Evolutionary conservation across 2,888 invertebrate genomes (phyloP).

Genomic region (Drosophila cognata): DNA sequence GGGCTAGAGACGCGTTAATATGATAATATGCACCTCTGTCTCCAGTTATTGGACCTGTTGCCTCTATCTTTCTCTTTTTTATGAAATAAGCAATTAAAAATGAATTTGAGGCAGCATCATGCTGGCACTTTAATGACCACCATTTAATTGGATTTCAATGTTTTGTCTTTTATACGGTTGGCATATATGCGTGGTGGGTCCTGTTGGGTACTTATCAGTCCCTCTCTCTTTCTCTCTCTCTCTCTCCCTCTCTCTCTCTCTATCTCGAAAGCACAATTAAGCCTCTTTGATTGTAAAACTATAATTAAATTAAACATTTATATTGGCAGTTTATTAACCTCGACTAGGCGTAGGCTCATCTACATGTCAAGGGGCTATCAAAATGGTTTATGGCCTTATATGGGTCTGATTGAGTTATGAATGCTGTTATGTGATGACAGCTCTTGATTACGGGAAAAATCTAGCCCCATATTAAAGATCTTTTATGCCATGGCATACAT

Average conservation of each 20-base stretch:
- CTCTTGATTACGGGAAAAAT: constrained; percentile 1
- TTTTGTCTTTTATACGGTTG: constrained; percentile 52
- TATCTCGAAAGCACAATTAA: constrained; percentile 31
- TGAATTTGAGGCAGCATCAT: constrained; percentile 71
- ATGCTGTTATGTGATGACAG: constrained; percentile 41
- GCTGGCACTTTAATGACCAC: constrained; percentile 73
- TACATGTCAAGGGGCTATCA: constrained; percentile 17
- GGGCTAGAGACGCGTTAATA: constrained; percentile 69
- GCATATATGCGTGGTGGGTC: constrained; percentile 61
- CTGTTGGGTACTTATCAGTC: constrained; percentile 17
- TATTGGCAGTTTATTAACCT: constrained; percentile 74
- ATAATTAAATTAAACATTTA: constrained; percentile 79
- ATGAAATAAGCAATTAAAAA: constrained; percentile 80
- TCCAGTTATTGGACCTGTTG: constrained; percentile 48
- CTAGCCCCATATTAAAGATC: not conserved
- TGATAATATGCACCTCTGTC: constrained; percentile 74
- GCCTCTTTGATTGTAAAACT: constrained; percentile 63
- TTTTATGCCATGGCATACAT: constrained; percentile 8
- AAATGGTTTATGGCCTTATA: constrained; percentile 44
- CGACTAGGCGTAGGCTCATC: constrained; percentile 25
- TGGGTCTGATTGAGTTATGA: constrained; percentile 71
- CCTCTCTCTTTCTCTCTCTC: not conserved
- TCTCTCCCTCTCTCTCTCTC: not conserved
- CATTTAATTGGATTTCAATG: constrained; percentile 80
- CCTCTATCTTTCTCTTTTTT: constrained; percentile 51